Base-by-base conservation (phyloP, 2,888 invertebrate species). In the Ochlodes sylvanus region DNA sequence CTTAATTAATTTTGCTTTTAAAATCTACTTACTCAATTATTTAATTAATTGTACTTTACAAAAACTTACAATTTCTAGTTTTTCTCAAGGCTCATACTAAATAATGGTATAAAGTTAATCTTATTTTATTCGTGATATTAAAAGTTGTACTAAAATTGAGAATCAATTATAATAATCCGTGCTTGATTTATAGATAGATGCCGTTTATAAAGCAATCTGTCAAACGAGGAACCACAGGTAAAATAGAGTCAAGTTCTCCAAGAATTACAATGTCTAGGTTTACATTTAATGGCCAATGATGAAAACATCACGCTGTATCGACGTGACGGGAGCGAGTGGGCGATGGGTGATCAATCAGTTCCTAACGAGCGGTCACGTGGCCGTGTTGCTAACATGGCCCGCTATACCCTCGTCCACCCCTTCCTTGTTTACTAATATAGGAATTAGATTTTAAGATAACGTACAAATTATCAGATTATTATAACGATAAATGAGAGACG, bases 301-400 rank as follows among this genome's bases (percentile, higher is more conserved):
- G 47, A 55, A 67, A 67, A 67, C 55, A 67, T 67, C 90, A 86
- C 0, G 77, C 88, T 89, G 89, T 91, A 86, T 77, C 74, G 55
- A 56, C 27, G 69, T 63, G 78, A 77, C 78, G 81, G 82, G 78
- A 84, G 79, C 81, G 82, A 72, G 76, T 76, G 68, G 62, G 38
- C 85, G 88, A 88, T n/a, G n/a, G 85, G 82, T 90, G 88, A 92
- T 92, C 91, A 91, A 92, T 92, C 92, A 92, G 89, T 71, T 81
- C 86, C 84, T 92, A 92, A 92, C 92, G 90, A 92, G 92, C 79
- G 82, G 79, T 83, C 85, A 86, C 85, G 84, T 84, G 42, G 21
- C 34, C 61, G 42, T 55, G 54, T 21, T 41, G 42, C 21, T 76
- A 78, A 81, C 61, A 62, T 56, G 67, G 44, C 56, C 27, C 21